Conservation (phyloP, 2,797 vertebrate species). For the Notolabrus celidotus region DNA sequence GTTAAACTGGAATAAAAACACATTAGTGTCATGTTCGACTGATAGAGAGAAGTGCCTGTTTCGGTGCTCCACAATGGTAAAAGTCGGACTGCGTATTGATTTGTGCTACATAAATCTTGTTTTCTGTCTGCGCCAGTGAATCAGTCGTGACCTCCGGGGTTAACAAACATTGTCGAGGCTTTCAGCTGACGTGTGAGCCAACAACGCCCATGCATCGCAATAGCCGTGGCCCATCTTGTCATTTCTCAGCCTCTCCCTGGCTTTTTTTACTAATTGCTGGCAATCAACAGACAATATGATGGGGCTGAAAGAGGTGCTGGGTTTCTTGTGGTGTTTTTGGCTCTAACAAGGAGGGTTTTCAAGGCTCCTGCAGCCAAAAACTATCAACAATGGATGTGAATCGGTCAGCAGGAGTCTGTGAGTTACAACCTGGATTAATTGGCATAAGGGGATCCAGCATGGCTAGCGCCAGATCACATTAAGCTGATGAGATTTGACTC, state of each 20-base stretch:
- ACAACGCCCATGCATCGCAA: conserved; percentile 91
- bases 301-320: conserved; percentile 86
- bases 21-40: conserved; percentile 98
- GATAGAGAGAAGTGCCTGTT: conserved; percentile 94
- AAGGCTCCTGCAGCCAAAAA: conserved; percentile 91
- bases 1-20: conserved; percentile 97
- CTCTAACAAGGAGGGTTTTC: conserved; percentile 90
- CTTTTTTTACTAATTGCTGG: conserved; percentile 94
- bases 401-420: conserved; percentile 94
- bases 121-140: conserved; percentile 97
- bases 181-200: conserved; percentile 92
- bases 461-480: conserved; percentile 90
- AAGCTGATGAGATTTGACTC: conserved; percentile 91
- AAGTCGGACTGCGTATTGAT: conserved; percentile 97
- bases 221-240: conserved; percentile 93
- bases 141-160: conserved; percentile 95
- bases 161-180: conserved; percentile 98
- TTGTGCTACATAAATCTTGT: conserved; percentile 98
- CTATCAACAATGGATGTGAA: conserved; percentile 94
- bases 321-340: conserved; percentile 78
- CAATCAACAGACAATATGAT: conserved; percentile 92
- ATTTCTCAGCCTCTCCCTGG: conserved; percentile 89
- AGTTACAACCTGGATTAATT: conserved; percentile 96
- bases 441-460: conserved; percentile 89
- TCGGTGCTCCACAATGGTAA: conserved; percentile 90